Conservation (phyloP, 2,113 vertebrate genomes). For the Rhizomys pruinosus region DNA sequence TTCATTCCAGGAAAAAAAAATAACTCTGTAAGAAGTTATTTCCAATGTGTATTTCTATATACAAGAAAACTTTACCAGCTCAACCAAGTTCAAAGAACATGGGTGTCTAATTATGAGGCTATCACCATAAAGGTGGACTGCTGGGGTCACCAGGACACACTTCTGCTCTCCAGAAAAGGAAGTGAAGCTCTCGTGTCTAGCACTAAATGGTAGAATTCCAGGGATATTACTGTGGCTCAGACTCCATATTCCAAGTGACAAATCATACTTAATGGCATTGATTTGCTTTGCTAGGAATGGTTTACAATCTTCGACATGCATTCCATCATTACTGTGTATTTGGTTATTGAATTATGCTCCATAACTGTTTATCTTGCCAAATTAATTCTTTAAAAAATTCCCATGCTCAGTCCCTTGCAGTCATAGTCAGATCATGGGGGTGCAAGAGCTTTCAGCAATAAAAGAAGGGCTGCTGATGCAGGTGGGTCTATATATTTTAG, state of each 20-base stretch:
- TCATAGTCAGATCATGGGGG: not conserved
- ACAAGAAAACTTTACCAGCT: not conserved
- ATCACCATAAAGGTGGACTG: not conserved
- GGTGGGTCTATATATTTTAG: not conserved
- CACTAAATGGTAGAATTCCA: not conserved
- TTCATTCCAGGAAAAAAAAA: not conserved
- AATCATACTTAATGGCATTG: not conserved
- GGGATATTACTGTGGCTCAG: not conserved
- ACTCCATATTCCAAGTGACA: conserved; percentile 33
- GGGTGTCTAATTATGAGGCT: too few species aligned
- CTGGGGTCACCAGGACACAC: not conserved
- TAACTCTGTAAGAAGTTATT: not conserved
- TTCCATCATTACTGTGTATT: not conserved
- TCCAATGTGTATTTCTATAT: not conserved
- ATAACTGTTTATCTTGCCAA: conserved; percentile 29
- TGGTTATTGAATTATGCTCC: not conserved
- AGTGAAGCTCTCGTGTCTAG: not conserved
- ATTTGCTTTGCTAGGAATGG: conserved; percentile 35
- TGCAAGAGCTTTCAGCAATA: not conserved
- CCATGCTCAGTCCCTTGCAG: not conserved
- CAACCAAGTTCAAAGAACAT: not conserved
- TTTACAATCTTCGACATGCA: not conserved
- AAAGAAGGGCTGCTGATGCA: not conserved
- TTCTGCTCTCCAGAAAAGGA: not conserved
- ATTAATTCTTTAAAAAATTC: conserved; percentile 38